Conservation (phyloP, 1,140 invertebrate species). For the Medauroidea extradentata region DNA sequence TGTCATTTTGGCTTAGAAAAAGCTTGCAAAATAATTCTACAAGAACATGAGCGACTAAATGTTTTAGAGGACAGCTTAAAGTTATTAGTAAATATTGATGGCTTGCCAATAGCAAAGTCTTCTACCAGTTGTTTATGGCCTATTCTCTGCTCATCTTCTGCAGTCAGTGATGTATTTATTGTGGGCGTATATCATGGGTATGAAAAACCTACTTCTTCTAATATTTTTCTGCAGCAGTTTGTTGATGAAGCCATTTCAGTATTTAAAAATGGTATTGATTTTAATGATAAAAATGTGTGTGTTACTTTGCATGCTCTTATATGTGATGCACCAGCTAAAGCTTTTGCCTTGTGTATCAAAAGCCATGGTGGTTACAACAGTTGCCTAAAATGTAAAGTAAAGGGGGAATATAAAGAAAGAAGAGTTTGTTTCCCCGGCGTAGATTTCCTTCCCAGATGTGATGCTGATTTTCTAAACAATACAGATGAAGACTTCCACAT, state of each 20-base stretch:
- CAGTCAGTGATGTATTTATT: conserved; percentile 13
- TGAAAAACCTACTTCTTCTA: conserved; percentile 19
- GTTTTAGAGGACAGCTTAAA: too few relatives aligned
- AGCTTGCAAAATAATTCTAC: too few relatives aligned
- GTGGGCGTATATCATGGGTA: conserved; percentile 25
- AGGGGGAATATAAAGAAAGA: conserved; percentile 13
- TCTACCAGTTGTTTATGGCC: too few relatives aligned
- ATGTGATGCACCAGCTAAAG: conserved; percentile 22
- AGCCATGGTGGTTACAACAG: conserved; percentile 17
- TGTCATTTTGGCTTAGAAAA: too few relatives aligned
- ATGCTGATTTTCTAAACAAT: conserved; percentile 10
- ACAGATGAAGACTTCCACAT: conserved; percentile 11
- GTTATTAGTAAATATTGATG: too few relatives aligned
- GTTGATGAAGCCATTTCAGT: conserved; percentile 22
- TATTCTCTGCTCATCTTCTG: too few relatives aligned
- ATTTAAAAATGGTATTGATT: conserved; percentile 13
- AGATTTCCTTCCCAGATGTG: conserved; percentile 4
- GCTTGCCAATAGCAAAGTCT: too few relatives aligned
- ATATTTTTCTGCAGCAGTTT: conserved; percentile 22
- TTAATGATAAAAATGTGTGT: neutral
- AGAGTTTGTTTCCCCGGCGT: conserved; percentile 12
- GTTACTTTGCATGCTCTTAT: conserved; percentile 17
- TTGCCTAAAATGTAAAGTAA: conserved; percentile 16
- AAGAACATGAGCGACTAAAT: too few relatives aligned
- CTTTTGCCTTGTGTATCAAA: conserved; percentile 17